Evolutionary conservation across 2,797 vertebrate species (phyloP).

Genomic region (Helostoma temminkii): DNA sequence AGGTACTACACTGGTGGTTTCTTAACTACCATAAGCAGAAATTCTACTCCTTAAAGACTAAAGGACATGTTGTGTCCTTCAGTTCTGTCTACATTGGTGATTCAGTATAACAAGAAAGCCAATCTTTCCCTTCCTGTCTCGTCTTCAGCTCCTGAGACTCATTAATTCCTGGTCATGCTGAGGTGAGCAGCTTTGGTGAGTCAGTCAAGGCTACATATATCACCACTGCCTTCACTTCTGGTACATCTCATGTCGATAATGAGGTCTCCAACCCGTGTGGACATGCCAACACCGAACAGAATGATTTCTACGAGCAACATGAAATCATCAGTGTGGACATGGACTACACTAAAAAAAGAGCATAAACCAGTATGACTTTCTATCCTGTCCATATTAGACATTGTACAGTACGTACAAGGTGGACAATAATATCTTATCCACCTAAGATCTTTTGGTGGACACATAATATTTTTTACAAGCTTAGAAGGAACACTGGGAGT

Average conservation of each 20-base stretch:
- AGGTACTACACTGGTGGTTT: not conserved
- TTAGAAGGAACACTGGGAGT: constrained; percentile 31
- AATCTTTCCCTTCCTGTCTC: constrained; percentile 31
- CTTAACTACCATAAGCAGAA: constrained; percentile 17
- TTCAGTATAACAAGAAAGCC: constrained; percentile 37
- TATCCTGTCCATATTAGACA: not conserved
- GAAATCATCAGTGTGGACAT: constrained; percentile 15
- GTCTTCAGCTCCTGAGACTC: constrained; percentile 47
- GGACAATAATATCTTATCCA: too few relatives aligned
- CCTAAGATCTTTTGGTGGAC: too few relatives aligned
- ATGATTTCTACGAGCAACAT: not conserved
- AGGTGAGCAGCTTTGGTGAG: constrained; percentile 48
- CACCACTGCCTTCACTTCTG: constrained; percentile 18
- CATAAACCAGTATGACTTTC: not conserved
- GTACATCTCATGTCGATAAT: constrained; percentile 39
- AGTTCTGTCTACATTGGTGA: constrained; percentile 14
- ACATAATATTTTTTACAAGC: too few relatives aligned
- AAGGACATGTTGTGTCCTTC: constrained; percentile 32
- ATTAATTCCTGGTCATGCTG: constrained; percentile 61
- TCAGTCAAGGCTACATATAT: constrained; percentile 39
- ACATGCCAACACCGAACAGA: constrained; percentile 12
- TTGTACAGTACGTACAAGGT: not conserved
- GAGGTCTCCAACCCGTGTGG: constrained; percentile 49
- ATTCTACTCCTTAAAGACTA: constrained; percentile 11
- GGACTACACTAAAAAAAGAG: not conserved